Conservation (phyloP, 2,888 invertebrate genomes). For the Tenthredo distinguenda region DNA sequence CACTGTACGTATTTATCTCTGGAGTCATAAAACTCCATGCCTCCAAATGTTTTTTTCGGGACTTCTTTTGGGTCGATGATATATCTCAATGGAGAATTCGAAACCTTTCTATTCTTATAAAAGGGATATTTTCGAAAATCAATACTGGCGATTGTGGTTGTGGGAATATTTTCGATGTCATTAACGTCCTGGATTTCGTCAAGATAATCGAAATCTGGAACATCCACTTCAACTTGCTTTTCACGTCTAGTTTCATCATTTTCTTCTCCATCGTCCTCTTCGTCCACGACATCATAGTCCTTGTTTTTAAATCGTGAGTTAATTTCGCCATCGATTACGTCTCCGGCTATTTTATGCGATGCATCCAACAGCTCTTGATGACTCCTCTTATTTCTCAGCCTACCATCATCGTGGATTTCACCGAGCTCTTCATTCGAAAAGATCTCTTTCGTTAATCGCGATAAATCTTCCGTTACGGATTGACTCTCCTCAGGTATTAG, state of each 20-base stretch:
- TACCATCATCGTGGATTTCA: conserved; percentile 44
- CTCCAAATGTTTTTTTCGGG: conserved; percentile 83
- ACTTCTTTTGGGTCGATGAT: conserved; percentile 83
- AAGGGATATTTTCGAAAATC: conserved; percentile 83
- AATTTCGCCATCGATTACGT: conserved; percentile 70
- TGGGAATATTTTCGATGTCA: conserved; percentile 76
- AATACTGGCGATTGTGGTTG: conserved; percentile 53
- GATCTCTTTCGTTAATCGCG: conserved; percentile 64
- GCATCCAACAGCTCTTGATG: conserved; percentile 64
- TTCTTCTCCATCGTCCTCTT: conserved; percentile 72
- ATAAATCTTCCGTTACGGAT: conserved; percentile 75
- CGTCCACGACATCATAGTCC: conserved; percentile 57
- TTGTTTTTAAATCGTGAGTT: conserved; percentile 63
- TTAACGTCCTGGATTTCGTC: conserved; percentile 67
- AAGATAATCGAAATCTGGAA: conserved; percentile 67
- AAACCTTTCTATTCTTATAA: conserved; percentile 79
- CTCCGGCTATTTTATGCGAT: conserved; percentile 63
- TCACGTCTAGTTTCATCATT: conserved; percentile 58
- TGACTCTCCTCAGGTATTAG: conserved; percentile 69
- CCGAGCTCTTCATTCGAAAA: conserved; percentile 52
- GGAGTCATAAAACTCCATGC: conserved; percentile 87
- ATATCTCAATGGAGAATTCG: conserved; percentile 83
- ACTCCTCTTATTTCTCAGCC: conserved; percentile 47
- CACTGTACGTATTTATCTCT: conserved; percentile 76
- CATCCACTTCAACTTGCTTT: conserved; percentile 65